Evolutionary conservation across 2,113 vertebrate species (phyloP).

Genomic region (Megaleporinus macrocephalus): DNA sequence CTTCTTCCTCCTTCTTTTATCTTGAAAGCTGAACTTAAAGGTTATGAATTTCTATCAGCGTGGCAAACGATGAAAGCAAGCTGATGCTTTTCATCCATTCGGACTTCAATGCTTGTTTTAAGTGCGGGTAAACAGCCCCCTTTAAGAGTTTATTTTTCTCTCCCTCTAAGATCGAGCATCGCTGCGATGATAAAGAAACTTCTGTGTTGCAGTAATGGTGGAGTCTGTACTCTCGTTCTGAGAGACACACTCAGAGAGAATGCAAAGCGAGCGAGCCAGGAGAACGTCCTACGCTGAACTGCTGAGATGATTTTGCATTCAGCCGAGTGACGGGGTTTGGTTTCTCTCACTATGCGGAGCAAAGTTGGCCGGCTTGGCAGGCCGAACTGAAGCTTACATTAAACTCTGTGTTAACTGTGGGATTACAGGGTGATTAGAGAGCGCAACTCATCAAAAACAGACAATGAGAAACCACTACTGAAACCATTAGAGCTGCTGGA

Average conservation of each 20-base stretch:
- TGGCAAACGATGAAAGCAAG: constrained; percentile 23
- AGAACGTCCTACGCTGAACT: constrained; percentile 12
- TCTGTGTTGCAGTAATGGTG: constrained; percentile 17
- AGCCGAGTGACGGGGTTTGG: neutral
- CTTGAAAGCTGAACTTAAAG: constrained; percentile 26
- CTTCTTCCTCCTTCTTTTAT: too few species aligned
- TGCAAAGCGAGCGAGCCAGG: neutral
- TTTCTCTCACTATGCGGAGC: neutral
- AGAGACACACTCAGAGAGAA: constrained; percentile 24
- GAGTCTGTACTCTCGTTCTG: constrained; percentile 7
- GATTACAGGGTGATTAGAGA: constrained; percentile 41
- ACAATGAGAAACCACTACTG: constrained; percentile 11
- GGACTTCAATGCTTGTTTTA: constrained; percentile 28
- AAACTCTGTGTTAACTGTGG: constrained; percentile 17
- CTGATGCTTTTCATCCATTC: constrained; percentile 31
- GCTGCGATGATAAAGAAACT: neutral
- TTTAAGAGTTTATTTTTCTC: constrained; percentile 42
- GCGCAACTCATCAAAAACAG: constrained; percentile 17
- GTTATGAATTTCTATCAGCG: constrained; percentile 18
- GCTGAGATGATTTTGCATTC: constrained; percentile 25
- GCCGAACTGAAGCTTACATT: constrained; percentile 9
- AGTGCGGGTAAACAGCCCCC: constrained; percentile 26
- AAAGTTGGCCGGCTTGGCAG: neutral
- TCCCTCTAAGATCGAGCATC: neutral
- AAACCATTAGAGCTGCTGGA: constrained; percentile 5